A percentile compares a stretch with the other conserved stretches of the same genome.
phyloP scores from a whole-genome alignment of 1,140 invertebrate genomes.

The Oscheius sp. region DNA sequence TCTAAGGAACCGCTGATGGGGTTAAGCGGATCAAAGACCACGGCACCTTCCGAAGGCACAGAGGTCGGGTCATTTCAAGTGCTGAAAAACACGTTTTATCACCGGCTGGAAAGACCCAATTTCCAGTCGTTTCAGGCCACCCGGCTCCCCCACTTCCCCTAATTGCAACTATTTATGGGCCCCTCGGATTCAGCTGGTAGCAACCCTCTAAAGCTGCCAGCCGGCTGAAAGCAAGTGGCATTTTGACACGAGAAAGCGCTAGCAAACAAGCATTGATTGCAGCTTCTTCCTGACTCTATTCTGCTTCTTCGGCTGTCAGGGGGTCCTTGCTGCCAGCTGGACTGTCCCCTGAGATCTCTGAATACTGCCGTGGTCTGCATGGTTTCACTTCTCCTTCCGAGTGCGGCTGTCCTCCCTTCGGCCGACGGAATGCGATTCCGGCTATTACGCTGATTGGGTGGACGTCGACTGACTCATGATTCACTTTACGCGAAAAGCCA shows the following conservation, averaged over 20 bases:
- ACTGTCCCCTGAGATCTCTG: no score
- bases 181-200: no score
- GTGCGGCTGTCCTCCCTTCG: no score
- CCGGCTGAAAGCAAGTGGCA: no score
- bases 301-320: no score
- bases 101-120: not conserved
- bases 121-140: not conserved
- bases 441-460: constrained; percentile 8
- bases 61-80: not conserved
- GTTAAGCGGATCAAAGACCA: not conserved
- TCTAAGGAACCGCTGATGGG: not conserved
- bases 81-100: no score
- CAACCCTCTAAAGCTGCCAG: no score
- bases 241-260: not conserved
- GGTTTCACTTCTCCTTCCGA: no score
- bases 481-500: not conserved
- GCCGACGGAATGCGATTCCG: not conserved
- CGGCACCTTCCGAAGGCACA: not conserved
- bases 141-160: not conserved
- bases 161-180: no score
- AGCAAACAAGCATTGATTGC: not conserved
- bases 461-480: constrained; percentile 3
- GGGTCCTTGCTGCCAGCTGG: no score
- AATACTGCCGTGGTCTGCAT: no score
- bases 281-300: no score